Conservation (phyloP, 2,797 vertebrate genomes). For the Arrhamphus sclerolepis region DNA sequence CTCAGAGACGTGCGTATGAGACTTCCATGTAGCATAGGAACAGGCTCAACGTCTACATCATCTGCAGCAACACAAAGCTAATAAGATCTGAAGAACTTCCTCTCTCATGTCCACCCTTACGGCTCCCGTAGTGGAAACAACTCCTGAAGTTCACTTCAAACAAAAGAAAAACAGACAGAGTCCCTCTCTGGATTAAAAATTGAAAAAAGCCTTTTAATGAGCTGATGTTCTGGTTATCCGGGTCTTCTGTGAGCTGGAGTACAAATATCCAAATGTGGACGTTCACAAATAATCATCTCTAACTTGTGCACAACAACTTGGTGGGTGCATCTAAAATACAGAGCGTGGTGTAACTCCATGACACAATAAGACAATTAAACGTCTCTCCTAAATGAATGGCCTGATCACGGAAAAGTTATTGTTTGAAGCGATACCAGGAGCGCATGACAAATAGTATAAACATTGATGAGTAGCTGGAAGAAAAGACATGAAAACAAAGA, state of each 20-base stretch:
- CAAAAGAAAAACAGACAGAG: neutral
- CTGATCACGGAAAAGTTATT: neutral
- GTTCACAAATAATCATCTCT: neutral
- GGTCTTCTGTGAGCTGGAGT: neutral
- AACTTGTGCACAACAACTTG: neutral
- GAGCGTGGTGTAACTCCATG: slow-evolving; percentile 20
- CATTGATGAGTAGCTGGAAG: slow-evolving; percentile 23
- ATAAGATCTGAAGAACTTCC: slow-evolving; percentile 29
- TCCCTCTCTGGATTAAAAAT: too few relatives aligned
- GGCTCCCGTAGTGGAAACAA: slow-evolving; percentile 13
- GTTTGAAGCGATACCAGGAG: neutral
- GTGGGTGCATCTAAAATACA: neutral
- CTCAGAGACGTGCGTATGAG: too few relatives aligned
- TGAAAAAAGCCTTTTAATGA: slow-evolving; percentile 19
- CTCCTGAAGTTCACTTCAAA: slow-evolving; percentile 1
- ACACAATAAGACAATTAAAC: slow-evolving; percentile 21
- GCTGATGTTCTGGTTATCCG: slow-evolving; percentile 5
- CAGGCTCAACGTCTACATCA: slow-evolving; percentile 20
- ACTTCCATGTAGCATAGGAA: neutral
- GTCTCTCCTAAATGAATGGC: slow-evolving; percentile 18
- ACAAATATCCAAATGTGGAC: neutral
- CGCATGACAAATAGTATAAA: neutral
- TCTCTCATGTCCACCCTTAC: slow-evolving; percentile 5
- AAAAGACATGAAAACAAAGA: slow-evolving; percentile 15
- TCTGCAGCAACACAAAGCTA: slow-evolving; percentile 26